Evolutionary conservation across 2,888 invertebrate species (phyloP), one percentile per base, ranked within the genome.

Genomic region (Agapostemon virescens): DNA sequence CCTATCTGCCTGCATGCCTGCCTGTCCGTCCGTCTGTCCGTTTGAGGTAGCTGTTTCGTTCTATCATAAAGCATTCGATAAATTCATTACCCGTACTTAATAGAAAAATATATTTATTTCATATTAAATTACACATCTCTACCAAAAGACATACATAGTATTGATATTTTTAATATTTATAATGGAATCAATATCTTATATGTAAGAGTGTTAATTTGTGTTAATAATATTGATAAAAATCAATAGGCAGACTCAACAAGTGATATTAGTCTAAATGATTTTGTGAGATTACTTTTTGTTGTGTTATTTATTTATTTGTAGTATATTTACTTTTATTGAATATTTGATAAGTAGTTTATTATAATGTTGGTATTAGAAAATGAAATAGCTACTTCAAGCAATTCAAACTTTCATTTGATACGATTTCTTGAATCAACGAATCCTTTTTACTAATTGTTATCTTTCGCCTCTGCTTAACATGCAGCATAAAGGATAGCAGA

Each of bases 401-500:
- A 58, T 74, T 82, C 67, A 63, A 75, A 67, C 49, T 70, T 81
- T 77, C 69, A 30, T 77, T 80, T 77, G 79, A 68, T 69, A 77
- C 49, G 45, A 76, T 81, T 71, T 45, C 30, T 64, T 77, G 67
- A 83, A 80, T 79, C 61, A 70, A 73, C 63, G 77, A 84, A 83
- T 85, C 87, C 83, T 77, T 79, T 87, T 88, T 88, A 92, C 91
- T 92, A 92, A 92, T 92, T 85, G 88, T 89, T 89, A 86, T 91
- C 89, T 92, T 91, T 92, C 90, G 91, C 90, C 89, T 92, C 90
- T 92, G 92, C 92, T 92, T 92, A 88, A 90, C 90, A 92, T 86
- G 92, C 92, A 92, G 92, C 92, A 90, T 92, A 92, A 92, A 92
- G 91, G 92, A 91, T 90, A 89, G 90, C 89, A 85, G 86, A 87